A percentile compares a stretch with the other conserved stretches of the same genome.
Evolutionary conservation across 2,888 invertebrate species (phyloP).

Genomic region (Unio delphinus): DNA sequence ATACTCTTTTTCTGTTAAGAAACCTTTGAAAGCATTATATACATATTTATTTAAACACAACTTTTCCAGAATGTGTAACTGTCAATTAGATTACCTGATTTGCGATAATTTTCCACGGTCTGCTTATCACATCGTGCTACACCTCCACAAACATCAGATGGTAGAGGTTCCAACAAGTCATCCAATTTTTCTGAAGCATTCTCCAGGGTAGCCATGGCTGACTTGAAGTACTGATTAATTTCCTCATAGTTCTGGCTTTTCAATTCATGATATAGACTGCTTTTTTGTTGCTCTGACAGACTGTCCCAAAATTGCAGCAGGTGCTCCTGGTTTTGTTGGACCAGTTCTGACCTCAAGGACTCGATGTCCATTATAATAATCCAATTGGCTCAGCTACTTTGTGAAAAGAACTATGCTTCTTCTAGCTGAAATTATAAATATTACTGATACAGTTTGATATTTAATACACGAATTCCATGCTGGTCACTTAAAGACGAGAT

Average conservation of each 20-base stretch:
- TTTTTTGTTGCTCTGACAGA: constrained; percentile 78
- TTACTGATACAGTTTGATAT: no score
- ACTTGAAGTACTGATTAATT: constrained; percentile 79
- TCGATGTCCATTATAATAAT: constrained; percentile 41
- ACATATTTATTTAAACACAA: no score
- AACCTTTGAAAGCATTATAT: no score
- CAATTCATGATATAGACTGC: constrained; percentile 75
- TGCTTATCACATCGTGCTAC: constrained; percentile 79
- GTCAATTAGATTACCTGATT: constrained; percentile 74
- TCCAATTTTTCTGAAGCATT: constrained; percentile 78
- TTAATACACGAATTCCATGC: no score
- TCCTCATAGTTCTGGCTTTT: constrained; percentile 80
- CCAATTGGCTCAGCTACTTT: no score
- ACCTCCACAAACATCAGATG: constrained; percentile 85
- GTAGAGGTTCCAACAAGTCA: constrained; percentile 87
- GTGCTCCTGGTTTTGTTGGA: constrained; percentile 83
- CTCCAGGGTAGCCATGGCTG: constrained; percentile 46
- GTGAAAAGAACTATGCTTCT: no score
- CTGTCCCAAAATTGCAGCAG: constrained; percentile 86
- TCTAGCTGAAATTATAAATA: no score
- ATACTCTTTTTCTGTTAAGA: no score
- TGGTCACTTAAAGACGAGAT: no score
- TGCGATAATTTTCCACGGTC: constrained; percentile 80
- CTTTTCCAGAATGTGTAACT: neutral
- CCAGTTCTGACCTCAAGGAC: constrained; percentile 65